Conservation (phyloP, 2,888 invertebrate species). For the Tetrapedia diversipes region DNA sequence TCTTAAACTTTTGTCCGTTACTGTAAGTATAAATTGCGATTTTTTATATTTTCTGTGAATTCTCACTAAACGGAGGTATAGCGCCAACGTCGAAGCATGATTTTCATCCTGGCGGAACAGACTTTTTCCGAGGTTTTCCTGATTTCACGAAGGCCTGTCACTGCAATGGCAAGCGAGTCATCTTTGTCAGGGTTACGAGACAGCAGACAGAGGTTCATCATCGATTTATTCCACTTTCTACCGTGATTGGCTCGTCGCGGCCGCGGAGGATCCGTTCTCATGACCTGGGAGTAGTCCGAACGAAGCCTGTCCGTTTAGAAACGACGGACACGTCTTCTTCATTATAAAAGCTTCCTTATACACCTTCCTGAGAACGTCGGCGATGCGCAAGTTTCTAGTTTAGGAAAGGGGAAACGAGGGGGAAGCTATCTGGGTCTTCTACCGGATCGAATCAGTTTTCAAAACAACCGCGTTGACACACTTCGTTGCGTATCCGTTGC, state of each 20-base stretch:
- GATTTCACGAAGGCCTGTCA: background rate
- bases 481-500: too few species aligned
- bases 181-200: conserved; percentile 51
- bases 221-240: conserved; percentile 67
- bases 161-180: conserved; percentile 41
- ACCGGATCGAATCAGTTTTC: too few species aligned
- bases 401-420: background rate
- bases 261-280: conserved; percentile 31
- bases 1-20: too few species aligned
- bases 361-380: background rate
- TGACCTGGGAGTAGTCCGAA: conserved; percentile 47
- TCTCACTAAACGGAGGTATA: too few species aligned
- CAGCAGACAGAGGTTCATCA: conserved; percentile 43
- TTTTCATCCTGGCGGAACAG: conserved; percentile 22
- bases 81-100: conserved; percentile 11
- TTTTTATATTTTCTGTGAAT: too few species aligned
- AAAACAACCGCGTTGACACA: too few species aligned
- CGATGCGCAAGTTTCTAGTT: conserved; percentile 42
- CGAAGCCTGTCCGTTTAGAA: conserved; percentile 41
- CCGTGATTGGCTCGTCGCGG: conserved; percentile 11
- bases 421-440: too few species aligned
- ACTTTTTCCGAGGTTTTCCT: background rate
- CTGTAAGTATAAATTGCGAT: too few species aligned
- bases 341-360: background rate
- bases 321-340: conserved; percentile 34